Base-by-base conservation (phyloP, 2,113 vertebrate species). In the Hucho hucho region DNA sequence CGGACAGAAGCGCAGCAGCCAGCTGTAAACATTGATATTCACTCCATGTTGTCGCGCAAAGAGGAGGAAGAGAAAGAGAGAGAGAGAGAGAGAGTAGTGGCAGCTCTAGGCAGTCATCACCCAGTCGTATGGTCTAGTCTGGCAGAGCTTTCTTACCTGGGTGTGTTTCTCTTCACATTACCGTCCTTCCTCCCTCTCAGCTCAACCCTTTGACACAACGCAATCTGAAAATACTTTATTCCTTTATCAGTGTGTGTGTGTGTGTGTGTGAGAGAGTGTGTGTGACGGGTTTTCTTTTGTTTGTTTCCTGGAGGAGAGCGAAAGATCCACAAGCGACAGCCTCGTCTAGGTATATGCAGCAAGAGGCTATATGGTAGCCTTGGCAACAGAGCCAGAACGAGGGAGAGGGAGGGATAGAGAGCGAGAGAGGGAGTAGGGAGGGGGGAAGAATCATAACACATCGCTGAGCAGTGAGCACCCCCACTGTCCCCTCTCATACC, bases 281-380 rank as follows among this genome's bases (percentile, higher is more conserved):
- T 85, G 78, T 79, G 82, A 82, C 81, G 74, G 76, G 16, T 69
- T 89, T 75, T 88, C 84, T 89, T 59, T 65, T 90, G 87, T 92
- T 91, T 89, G 87, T 88, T 81, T 89, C 87, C 86, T 79, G 81
- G 87, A 86, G 81, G 82, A 70, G 67, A 70, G 58, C 77, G 75
- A 75, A 84, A 75, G 85, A 89, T 87, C 89, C 88, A 90, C 87
- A 90, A 87, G 90, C 90, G 72, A 86, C 88, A 79, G 88, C 87
- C 81, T 89, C 84, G 76, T 89, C 85, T 87, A 89, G 87, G 89
- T 90, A 86, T 85, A 90, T 91, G 91, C 89, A 87, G 88, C 88
- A 87, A 92, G 91, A 92, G 91, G 91, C 89, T 92, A 87, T 89
- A 70, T 81, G 81, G 91, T 92, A 87, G 84, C 89, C 91, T 89